A percentile compares a stretch with the other conserved stretches of the same genome.
phyloP scores from a whole-genome alignment of 2,797 vertebrate genomes.

The Anguilla obscura region DNA sequence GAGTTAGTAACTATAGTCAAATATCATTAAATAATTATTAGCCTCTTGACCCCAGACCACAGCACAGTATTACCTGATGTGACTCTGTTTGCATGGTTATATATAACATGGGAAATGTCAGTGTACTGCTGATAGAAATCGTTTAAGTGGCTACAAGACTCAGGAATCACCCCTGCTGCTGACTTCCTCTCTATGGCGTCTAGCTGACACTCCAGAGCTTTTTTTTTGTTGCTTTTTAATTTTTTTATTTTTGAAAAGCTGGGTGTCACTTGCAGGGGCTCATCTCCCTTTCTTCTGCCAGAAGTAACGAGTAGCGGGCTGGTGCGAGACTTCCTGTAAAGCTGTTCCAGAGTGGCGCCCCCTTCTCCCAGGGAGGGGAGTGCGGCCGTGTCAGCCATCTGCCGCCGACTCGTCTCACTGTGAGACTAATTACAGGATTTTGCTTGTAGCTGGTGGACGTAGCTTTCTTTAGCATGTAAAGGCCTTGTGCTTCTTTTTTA shows the following conservation, averaged over 20 bases:
- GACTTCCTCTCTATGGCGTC: background rate
- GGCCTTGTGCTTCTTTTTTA: background rate
- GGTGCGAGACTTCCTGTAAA: slow-evolving; percentile 16
- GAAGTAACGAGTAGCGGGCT: background rate
- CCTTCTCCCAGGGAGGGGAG: slow-evolving; percentile 34
- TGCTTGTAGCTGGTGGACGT: slow-evolving; percentile 60
- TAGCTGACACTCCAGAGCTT: background rate
- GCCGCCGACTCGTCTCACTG: slow-evolving; percentile 69
- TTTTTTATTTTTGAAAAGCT: background rate
- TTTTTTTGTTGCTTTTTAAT: background rate
- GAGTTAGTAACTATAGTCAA: background rate
- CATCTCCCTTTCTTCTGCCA: background rate
- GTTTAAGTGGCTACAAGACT: slow-evolving; percentile 5
- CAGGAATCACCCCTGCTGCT: background rate
- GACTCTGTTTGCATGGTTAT: background rate
- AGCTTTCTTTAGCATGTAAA: slow-evolving; percentile 14
- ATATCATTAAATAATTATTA: background rate
- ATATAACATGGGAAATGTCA: background rate
- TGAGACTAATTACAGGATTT: slow-evolving; percentile 79
- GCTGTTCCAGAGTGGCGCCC: slow-evolving; percentile 28
- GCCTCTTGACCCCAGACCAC: background rate
- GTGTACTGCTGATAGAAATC: background rate
- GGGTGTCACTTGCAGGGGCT: background rate
- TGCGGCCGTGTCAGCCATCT: slow-evolving; percentile 62
- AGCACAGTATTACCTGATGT: background rate